A percentile compares a stretch with the other conserved stretches of the same genome.
Conservation (phyloP, 2,797 vertebrate species). For the Dipus sagitta region DNA sequence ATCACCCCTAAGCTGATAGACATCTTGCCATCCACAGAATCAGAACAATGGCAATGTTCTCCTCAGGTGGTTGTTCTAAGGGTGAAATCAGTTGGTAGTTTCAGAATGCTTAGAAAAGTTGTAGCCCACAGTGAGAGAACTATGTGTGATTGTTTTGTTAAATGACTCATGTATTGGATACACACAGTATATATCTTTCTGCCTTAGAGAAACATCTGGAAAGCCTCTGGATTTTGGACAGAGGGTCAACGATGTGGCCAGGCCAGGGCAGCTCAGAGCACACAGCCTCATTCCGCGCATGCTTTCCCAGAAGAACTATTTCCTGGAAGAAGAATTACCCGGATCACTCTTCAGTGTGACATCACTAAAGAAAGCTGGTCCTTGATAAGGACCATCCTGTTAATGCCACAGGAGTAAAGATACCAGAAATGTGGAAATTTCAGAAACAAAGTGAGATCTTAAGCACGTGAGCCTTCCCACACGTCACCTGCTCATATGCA, state of each 20-base stretch:
- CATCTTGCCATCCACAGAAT: not conserved
- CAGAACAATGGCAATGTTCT: not conserved
- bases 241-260: conserved; percentile 14
- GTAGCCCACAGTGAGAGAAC: not conserved
- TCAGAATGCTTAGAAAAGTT: not conserved
- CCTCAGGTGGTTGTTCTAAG: not conserved
- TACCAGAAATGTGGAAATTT: not conserved
- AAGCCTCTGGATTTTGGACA: conserved; percentile 60
- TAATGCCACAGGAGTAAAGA: not conserved
- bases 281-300: conserved; percentile 67
- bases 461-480: not conserved
- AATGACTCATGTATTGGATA: not conserved
- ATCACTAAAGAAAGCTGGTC: conserved; percentile 33
- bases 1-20: not conserved
- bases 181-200: not conserved
- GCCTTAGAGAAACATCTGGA: conserved; percentile 72
- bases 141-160: not conserved
- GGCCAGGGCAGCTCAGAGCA: conserved; percentile 45
- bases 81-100: not conserved
- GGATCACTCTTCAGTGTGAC: conserved; percentile 42
- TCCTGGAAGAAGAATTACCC: conserved; percentile 63
- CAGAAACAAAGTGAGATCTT: not conserved
- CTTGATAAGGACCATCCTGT: conserved; percentile 34
- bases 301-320: conserved; percentile 76
- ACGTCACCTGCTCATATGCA: not conserved